Percentiles rank a stretch among this genome's conserved stretches.
These are phyloP conservation scores for Notarius lentiginosus DNA, from an alignment of 2,113 vertebrate genomes.

Conservation along the genomic window DNA sequence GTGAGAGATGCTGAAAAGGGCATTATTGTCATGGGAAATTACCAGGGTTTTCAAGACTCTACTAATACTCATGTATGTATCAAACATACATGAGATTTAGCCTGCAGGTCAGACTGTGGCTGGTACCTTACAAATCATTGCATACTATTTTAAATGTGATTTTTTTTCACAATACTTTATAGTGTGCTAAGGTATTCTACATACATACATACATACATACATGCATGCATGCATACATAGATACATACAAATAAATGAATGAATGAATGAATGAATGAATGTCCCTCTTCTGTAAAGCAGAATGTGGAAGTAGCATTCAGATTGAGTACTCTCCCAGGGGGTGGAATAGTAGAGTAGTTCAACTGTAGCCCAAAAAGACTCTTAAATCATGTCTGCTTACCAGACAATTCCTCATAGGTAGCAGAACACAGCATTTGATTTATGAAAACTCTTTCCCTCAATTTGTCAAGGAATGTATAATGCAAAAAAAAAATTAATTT, in stretches of 20 bases:
- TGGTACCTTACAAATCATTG: not conserved
- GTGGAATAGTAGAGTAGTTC: slow-evolving; percentile 40
- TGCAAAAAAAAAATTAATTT: slow-evolving; percentile 65
- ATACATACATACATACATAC: not conserved
- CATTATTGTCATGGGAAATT: slow-evolving; percentile 33
- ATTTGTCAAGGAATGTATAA: slow-evolving; percentile 75
- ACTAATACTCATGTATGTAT: not conserved
- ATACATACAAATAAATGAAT: not conserved
- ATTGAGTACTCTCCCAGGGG: slow-evolving; percentile 44
- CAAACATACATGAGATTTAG: not conserved
- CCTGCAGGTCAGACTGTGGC: not conserved
- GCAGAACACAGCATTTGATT: slow-evolving; percentile 65
- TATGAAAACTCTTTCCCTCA: slow-evolving; percentile 69
- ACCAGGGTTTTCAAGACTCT: not conserved
- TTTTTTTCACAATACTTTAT: not conserved
- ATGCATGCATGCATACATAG: not conserved
- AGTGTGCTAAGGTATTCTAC: not conserved
- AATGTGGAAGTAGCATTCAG: slow-evolving; percentile 35
- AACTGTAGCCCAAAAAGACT: slow-evolving; percentile 56
- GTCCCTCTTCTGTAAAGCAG: slow-evolving; percentile 31
- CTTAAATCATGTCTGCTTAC: slow-evolving; percentile 71
- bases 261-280: not conserved
- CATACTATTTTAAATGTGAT: not conserved
- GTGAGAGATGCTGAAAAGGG: not conserved
- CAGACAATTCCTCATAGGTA: slow-evolving; percentile 65